phyloP scores from a whole-genome alignment of 2,113 vertebrate genomes.

The Brachypodius melanocephalos region DNA sequence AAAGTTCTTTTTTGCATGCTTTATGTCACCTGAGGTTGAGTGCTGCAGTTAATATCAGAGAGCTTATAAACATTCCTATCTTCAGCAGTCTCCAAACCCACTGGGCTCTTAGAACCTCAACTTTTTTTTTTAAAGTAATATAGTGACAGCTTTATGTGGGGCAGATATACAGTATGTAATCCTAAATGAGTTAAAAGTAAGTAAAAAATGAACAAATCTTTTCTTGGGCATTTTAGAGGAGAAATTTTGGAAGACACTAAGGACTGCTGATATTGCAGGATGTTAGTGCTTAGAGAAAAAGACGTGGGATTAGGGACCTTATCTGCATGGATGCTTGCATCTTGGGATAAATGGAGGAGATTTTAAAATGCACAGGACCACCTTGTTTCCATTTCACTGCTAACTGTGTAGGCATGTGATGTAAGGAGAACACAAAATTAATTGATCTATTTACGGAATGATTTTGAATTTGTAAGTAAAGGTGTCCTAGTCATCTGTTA shows the following conservation, averaged over 20 bases:
- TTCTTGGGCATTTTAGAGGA: slow-evolving; percentile 42
- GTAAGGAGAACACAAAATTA: neutral
- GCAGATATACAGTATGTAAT: slow-evolving; percentile 66
- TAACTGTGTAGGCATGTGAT: neutral
- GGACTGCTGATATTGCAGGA: slow-evolving; percentile 30
- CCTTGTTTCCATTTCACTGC: neutral
- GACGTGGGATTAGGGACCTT: neutral
- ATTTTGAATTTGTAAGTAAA: neutral
- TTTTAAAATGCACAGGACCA: neutral
- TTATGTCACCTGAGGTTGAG: slow-evolving; percentile 84
- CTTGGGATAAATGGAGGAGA: neutral
- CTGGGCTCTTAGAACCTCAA: slow-evolving; percentile 50
- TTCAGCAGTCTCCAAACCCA: slow-evolving; percentile 43
- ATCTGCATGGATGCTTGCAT: neutral
- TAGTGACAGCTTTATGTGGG: slow-evolving; percentile 73
- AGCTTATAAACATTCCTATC: slow-evolving; percentile 80
- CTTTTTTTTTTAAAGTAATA: slow-evolving; percentile 20
- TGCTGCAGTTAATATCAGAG: slow-evolving; percentile 80
- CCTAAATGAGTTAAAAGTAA: slow-evolving; percentile 56
- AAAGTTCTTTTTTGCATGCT: slow-evolving; percentile 85
- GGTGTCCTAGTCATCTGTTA: neutral
- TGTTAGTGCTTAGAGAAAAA: neutral
- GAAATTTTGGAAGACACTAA: slow-evolving; percentile 15
- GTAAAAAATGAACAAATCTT: slow-evolving; percentile 42
- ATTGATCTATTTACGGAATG: neutral